Conservation (phyloP, 1,140 invertebrate genomes). For the Centruroides vittatus region DNA sequence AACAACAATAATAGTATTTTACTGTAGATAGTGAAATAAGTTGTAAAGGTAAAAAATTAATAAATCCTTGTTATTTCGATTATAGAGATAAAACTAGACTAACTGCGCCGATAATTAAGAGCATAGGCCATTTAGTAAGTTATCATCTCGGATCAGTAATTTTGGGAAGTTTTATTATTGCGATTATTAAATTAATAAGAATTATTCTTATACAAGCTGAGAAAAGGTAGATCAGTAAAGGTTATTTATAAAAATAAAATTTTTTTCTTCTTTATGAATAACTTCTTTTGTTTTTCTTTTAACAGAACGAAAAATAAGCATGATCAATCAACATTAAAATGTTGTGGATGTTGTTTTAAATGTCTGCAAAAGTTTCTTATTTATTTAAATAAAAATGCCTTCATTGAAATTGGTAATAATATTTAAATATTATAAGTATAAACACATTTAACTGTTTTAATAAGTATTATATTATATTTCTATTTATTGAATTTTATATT, state of each 20-base stretch:
- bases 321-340: slow-evolving; percentile 26
- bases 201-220: slow-evolving; percentile 36
- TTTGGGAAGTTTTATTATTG: slow-evolving; percentile 56
- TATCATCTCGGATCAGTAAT: slow-evolving; percentile 64
- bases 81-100: slow-evolving; percentile 47
- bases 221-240: background rate
- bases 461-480: no score
- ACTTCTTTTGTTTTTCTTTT: no score
- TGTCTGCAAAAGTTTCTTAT: slow-evolving; percentile 56
- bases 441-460: no score
- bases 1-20: no score
- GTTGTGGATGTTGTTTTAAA: slow-evolving; percentile 55
- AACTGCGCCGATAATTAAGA: slow-evolving; percentile 39
- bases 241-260: no score
- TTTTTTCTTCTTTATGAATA: no score
- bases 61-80: slow-evolving; percentile 1
- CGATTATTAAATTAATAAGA: slow-evolving; percentile 50
- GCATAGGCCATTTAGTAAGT: slow-evolving; percentile 40
- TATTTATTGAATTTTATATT: no score
- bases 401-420: slow-evolving; percentile 51
- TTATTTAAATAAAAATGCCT: slow-evolving; percentile 59
- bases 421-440: background rate
- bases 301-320: background rate
- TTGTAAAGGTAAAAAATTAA: background rate
- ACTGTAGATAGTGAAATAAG: background rate